Percentiles rank a stretch among this genome's conserved stretches.
Conservation (phyloP, 2,888 invertebrate genomes). For the Caenorhabditis auriculariae region DNA sequence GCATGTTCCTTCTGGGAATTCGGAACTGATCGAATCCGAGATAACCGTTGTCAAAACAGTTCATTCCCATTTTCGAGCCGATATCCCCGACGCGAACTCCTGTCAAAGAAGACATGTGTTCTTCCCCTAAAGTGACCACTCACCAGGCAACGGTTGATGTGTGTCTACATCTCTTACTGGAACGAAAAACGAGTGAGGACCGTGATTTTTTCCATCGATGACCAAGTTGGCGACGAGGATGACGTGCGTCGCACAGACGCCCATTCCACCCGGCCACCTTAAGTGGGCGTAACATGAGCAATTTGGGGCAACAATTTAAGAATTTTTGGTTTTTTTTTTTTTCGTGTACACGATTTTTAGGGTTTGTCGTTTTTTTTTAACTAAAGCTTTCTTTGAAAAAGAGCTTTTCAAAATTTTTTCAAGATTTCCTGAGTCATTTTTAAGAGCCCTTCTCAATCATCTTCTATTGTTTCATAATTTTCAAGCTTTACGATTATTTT, state of each 20-base stretch:
- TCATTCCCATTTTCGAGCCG: conserved; percentile 89
- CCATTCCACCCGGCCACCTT: conserved; percentile 69
- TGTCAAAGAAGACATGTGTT: too few relatives aligned
- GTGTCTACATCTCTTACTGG: conserved; percentile 85
- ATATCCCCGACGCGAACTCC: conserved; percentile 89
- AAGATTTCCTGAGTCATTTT: too few relatives aligned
- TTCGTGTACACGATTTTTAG: neutral
- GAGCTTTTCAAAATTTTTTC: too few relatives aligned
- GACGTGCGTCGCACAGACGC: conserved; percentile 87
- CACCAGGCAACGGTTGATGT: conserved; percentile 74
- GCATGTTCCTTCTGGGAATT: conserved; percentile 83
- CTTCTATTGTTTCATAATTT: too few relatives aligned
- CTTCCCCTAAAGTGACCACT: neutral
- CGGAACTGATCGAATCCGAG: conserved; percentile 82
- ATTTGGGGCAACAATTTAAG: neutral
- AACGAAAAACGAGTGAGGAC: conserved; percentile 89
- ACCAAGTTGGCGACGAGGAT: conserved; percentile 87
- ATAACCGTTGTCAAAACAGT: conserved; percentile 87
- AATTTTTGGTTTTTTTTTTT: neutral
- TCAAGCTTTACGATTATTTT: too few relatives aligned
- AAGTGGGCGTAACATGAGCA: neutral
- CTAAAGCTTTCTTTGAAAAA: neutral
- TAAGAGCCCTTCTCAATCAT: too few relatives aligned
- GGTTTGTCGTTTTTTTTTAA: neutral
- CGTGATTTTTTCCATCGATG: conserved; percentile 80